Base-by-base conservation (phyloP, 2,113 vertebrate genomes). In the Apodemus sylvaticus region DNA sequence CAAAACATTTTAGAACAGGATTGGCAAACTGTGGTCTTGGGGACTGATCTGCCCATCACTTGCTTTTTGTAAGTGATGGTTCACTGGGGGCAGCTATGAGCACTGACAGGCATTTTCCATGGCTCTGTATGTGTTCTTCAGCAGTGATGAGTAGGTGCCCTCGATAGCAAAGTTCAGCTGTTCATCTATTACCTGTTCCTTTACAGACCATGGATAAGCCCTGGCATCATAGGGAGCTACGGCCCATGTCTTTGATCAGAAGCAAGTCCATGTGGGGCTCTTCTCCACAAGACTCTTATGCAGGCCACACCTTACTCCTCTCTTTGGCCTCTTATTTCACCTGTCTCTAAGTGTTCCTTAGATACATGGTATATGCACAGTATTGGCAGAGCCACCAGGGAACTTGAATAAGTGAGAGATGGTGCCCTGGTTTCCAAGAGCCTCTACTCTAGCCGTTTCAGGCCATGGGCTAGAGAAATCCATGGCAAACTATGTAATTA, bases 61-160 rank as follows among this genome's bases (percentile, higher is more conserved):
- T 73, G 20, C 34, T 48, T 71, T 60, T 64, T 76, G 73, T n/a
- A 74, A 89, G 34, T 10, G 3, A 36, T 22, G 9, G 51, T 68
- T 76, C 31, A 0, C 36, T 12, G 45, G 71, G 45, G 22, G 8
- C 11, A 78, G 68, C 31, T 0, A 3, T 0, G 5, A 3, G 45
- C 9, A 0, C 58, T 58, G 31, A 10, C 24, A 34, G 34, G 9
- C 9, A 0, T 22, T 39, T 53, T 11, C 51, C 26, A 4, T 68
- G 64, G 73, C 31, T 79, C 34, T 79, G 55, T 66, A 22, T 2
- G 4, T 6, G 34, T 51, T 29, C 12, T 0, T 34, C 12, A 64
- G 22, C 51, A 58, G 51, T n/a, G 13, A 36, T 12, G 34, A 86
- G 79, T 11, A 1, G 36, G 16, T 73, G 53, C 26, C n/a, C 3